Conservation (phyloP, 2,797 vertebrate species). For the Mus spretus region DNA sequence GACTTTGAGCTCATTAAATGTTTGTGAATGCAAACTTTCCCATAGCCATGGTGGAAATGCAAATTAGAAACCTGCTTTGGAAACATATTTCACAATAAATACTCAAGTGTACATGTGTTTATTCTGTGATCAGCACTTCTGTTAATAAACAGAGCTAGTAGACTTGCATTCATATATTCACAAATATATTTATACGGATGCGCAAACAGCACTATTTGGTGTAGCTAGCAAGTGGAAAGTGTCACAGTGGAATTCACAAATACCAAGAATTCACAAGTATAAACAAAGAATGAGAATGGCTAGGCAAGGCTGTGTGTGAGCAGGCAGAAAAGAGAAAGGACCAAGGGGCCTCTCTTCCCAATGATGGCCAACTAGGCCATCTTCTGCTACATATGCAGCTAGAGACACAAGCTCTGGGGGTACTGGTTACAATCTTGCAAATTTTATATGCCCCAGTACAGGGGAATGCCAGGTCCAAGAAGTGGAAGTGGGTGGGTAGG, state of each 20-base stretch:
- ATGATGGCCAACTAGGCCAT: too few relatives aligned
- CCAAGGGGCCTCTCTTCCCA: too few relatives aligned
- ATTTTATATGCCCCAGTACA: too few relatives aligned
- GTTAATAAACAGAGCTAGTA: neutral
- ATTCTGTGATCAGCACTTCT: neutral
- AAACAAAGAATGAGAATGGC: neutral
- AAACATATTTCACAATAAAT: neutral
- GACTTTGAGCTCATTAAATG: neutral
- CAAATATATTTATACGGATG: neutral
- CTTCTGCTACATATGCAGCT: too few relatives aligned
- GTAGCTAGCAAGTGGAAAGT: neutral
- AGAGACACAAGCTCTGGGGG: too few relatives aligned
- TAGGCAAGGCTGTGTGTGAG: neutral
- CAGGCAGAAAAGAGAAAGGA: neutral
- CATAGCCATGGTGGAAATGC: neutral
- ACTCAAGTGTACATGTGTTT: neutral
- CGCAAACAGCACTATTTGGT: neutral
- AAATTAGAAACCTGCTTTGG: neutral
- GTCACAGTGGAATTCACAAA: neutral
- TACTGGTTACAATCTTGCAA: too few relatives aligned
- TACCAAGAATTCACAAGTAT: neutral
- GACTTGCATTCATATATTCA: neutral
- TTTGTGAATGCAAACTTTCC: neutral
- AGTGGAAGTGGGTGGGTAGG: too few relatives aligned
- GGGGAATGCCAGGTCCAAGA: too few relatives aligned